These are phyloP conservation scores for Peromyscus leucopus DNA, from an alignment of 2,113 vertebrate genomes.

Conservation along the genomic window DNA sequence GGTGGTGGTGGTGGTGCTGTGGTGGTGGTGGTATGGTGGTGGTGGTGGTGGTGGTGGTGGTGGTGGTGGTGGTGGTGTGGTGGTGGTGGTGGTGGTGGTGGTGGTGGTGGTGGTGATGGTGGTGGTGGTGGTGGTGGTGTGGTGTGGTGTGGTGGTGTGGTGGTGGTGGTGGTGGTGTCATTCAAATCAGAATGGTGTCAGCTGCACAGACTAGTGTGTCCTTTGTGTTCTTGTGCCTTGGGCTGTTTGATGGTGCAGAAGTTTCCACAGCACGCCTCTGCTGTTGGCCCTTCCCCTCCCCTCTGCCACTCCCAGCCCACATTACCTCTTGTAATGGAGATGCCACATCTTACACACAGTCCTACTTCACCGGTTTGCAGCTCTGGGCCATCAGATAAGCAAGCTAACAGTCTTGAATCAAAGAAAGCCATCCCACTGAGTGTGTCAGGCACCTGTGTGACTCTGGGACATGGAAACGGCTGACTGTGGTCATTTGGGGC, in stretches of 20 bases:
- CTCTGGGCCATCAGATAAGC: not conserved
- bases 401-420: not conserved
- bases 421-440: accelerated
- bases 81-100: too few relatives aligned
- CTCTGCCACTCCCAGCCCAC: accelerated
- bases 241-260: too few relatives aligned
- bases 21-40: too few relatives aligned
- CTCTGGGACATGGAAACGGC: too few relatives aligned
- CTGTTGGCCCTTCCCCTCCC: not conserved
- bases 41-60: too few relatives aligned
- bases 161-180: too few relatives aligned
- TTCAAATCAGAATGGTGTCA: not conserved
- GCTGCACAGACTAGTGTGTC: accelerated
- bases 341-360: accelerated
- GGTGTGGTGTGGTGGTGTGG: too few relatives aligned
- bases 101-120: too few relatives aligned
- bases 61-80: too few relatives aligned
- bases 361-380: accelerated
- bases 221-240: not conserved
- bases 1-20: too few relatives aligned
- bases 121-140: too few relatives aligned
- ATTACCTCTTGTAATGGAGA: not conserved
- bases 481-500: not conserved
- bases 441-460: accelerated
- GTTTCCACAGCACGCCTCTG: accelerated